These are phyloP conservation scores for Tenthredo distinguenda DNA, from an alignment of 2,888 invertebrate species.

Conservation along the genomic window DNA sequence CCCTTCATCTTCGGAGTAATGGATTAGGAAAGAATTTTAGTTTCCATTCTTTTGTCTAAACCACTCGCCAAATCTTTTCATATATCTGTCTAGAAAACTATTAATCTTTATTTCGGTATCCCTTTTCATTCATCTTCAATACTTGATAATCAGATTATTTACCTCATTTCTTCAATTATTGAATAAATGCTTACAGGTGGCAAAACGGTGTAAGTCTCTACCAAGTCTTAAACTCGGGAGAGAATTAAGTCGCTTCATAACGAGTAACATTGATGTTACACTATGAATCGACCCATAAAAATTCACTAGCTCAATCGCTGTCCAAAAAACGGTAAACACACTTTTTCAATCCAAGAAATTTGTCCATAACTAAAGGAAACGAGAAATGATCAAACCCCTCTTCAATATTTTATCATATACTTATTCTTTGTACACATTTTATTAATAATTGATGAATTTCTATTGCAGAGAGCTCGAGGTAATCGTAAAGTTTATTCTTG, in stretches of 20 bases:
- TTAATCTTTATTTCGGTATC: neutral
- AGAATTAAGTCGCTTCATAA: neutral
- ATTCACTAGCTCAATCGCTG: constrained; percentile 23
- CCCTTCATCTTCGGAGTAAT: neutral
- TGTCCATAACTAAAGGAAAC: constrained; percentile 37
- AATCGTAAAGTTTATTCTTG: neutral
- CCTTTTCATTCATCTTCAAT: neutral
- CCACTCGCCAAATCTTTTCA: neutral
- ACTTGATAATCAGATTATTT: neutral
- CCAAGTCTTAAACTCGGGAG: neutral
- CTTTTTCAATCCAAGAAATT: constrained; percentile 53
- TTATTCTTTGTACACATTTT: neutral
- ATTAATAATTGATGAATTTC: constrained; percentile 30
- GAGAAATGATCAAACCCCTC: neutral
- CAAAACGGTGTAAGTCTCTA: neutral
- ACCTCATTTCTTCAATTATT: neutral
- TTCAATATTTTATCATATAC: neutral
- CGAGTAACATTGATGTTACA: neutral
- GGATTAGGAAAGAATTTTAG: neutral
- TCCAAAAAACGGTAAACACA: constrained; percentile 50
- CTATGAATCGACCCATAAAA: constrained; percentile 14
- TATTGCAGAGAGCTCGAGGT: constrained; percentile 20
- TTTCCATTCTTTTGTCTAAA: neutral
- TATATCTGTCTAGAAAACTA: neutral
- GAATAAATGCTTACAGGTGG: neutral